A percentile compares a stretch with the other conserved stretches of the same genome.
Evolutionary conservation across 2,113 vertebrate species (phyloP).

Genomic region (Rhinolophus sinicus): DNA sequence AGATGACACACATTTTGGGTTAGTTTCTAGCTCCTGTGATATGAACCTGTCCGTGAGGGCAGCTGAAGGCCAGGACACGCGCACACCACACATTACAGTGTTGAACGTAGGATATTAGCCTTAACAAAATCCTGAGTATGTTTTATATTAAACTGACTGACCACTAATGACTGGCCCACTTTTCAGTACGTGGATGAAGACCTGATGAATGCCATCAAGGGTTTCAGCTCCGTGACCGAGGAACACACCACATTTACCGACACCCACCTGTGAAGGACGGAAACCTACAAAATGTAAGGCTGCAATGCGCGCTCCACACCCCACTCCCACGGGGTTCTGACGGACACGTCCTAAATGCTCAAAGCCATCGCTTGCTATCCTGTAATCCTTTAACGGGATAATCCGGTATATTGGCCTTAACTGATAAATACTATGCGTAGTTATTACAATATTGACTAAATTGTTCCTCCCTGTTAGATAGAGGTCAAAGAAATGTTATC

Average conservation of each 20-base stretch:
- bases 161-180: fast-evolving
- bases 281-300: fast-evolving
- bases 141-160: background rate
- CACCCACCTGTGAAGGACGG: slow-evolving; percentile 89
- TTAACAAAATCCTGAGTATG: background rate
- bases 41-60: background rate
- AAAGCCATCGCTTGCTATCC: background rate
- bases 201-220: slow-evolving; percentile 92
- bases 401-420: too few species aligned
- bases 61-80: background rate
- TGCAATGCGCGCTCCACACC: fast-evolving
- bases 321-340: fast-evolving
- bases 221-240: slow-evolving; percentile 93
- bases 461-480: background rate
- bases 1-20: background rate
- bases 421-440: too few species aligned
- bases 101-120: too few species aligned
- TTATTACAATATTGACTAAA: too few species aligned
- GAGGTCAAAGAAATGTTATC: background rate
- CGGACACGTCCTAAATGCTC: background rate
- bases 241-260: slow-evolving; percentile 95
- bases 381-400: background rate
- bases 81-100: background rate
- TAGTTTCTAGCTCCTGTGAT: background rate
- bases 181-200: slow-evolving; percentile 93